Evolutionary conservation across 2,888 invertebrate species (phyloP), one percentile per base, ranked within the genome.

Genomic region (Drosophila histrio): DNA sequence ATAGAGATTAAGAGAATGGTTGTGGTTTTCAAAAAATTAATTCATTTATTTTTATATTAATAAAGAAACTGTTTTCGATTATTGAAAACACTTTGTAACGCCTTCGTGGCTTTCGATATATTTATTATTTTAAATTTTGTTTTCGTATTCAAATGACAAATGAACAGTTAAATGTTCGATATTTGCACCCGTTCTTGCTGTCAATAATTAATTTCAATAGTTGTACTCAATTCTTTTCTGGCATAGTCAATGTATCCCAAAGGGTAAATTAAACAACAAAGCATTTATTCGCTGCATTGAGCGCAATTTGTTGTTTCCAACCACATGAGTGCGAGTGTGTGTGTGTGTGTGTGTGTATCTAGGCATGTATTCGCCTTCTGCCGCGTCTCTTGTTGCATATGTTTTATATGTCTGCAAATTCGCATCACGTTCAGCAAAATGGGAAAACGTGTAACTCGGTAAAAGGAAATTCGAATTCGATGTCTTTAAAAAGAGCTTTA

Each of bases 401-500:
- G 56, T 43, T 69, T 65, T 53, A 63, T 73, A 41, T 64, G 62
- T 63, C 72, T 61, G 69, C 52, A 44, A 78, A 84, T 87, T 82
- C 84, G 63, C 67, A 82, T 77, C 84, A 84, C 84, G 84, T 84
- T 79, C 82, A 50, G 17, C 57, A 71, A 76, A 85, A 87, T 73
- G 79, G 79, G 61, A 70, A 76, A 72, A 87, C 85, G 82, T 79
- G 69, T 72, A 76, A 69, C 79, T 70, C 46, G 66, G 71, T 67
- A 61, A 71, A 73, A 70, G 72, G 79, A 87, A 87, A 85, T 82
- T 76, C 82, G 82, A 85, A 87, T 82, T 72, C 72, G 63, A 84
- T 87, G 87, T 85, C 82, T 87, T 87, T 82, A 84, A 85, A 84
- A 87, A 87, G 66, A 72, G 82, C 77, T 87, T 84, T 82, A 52